Conservation (phyloP, 2,888 invertebrate genomes). For the Xestoiulus laeticollis region DNA sequence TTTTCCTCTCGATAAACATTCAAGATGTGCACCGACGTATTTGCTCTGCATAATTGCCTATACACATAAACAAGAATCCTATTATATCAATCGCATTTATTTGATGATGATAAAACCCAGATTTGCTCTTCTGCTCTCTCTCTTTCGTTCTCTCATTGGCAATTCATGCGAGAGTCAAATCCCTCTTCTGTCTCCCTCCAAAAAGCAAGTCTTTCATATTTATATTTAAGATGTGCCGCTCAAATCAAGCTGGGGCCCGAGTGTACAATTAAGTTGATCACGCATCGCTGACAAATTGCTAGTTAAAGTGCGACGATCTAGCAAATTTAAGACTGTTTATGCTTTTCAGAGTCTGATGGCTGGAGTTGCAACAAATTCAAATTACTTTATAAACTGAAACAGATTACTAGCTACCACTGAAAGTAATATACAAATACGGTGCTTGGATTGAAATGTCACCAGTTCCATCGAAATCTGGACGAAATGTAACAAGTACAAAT, state of each 20-base stretch:
- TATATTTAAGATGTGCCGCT: slow-evolving; percentile 14
- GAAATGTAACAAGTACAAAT: no score
- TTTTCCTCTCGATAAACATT: slow-evolving; percentile 14
- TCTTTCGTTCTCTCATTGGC: slow-evolving; percentile 13
- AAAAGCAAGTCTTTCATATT: slow-evolving; percentile 15
- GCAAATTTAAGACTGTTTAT: background rate
- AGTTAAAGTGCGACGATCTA: slow-evolving; percentile 34
- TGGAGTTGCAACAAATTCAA: background rate
- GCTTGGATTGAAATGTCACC: no score
- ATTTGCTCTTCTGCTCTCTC: background rate
- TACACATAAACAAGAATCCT: slow-evolving; percentile 34
- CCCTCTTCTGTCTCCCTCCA: background rate
- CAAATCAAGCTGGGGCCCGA: background rate
- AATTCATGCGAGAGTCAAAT: slow-evolving; percentile 27
- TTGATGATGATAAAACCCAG: slow-evolving; percentile 27
- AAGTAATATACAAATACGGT: no score
- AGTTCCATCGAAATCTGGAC: no score
- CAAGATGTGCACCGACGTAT: background rate
- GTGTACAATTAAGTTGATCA: slow-evolving; percentile 23
- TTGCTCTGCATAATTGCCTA: slow-evolving; percentile 29
- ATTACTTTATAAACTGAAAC: no score
- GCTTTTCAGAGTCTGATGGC: background rate
- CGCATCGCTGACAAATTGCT: slow-evolving; percentile 23
- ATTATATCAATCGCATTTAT: slow-evolving; percentile 33
- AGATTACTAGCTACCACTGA: no score